Percentiles rank a stretch among this genome's conserved stretches.
Conservation (phyloP, 2,888 invertebrate genomes). For the Omphaloscelis lunosa region DNA sequence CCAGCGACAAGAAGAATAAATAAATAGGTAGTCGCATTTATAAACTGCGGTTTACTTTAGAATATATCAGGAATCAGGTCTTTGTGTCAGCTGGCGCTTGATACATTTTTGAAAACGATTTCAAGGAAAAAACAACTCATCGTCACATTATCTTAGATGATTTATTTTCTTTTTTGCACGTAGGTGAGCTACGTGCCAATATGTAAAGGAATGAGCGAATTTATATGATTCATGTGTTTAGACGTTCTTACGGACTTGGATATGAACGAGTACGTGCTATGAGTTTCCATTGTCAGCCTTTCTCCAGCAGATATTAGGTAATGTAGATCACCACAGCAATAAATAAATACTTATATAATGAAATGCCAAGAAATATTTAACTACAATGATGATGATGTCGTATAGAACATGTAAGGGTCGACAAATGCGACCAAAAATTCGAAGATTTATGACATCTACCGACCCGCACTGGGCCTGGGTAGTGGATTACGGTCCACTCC, state of each 20-base stretch:
- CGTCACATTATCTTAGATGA: slow-evolving; percentile 5
- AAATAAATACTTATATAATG: neutral
- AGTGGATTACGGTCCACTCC: no score
- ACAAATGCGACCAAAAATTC: no score
- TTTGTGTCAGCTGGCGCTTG: slow-evolving; percentile 9
- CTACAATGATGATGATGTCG: neutral
- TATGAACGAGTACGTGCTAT: neutral
- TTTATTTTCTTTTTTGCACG: slow-evolving; percentile 13
- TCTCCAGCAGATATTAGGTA: neutral
- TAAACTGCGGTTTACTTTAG: neutral
- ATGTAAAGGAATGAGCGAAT: slow-evolving; percentile 2
- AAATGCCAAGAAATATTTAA: neutral
- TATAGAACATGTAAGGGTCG: neutral
- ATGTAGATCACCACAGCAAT: neutral
- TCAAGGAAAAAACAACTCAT: neutral
- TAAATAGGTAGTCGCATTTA: neutral
- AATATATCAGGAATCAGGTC: neutral
- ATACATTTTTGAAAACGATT: neutral
- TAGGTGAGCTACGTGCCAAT: slow-evolving; percentile 18
- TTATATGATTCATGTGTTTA: slow-evolving; percentile 5
- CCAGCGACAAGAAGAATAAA: neutral
- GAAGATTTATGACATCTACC: no score
- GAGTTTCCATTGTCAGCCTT: neutral
- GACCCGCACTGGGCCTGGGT: no score
- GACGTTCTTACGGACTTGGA: slow-evolving; percentile 1